Evolutionary conservation across 2,797 vertebrate species (phyloP).

Genomic region (Arnoldichthys spilopterus): DNA sequence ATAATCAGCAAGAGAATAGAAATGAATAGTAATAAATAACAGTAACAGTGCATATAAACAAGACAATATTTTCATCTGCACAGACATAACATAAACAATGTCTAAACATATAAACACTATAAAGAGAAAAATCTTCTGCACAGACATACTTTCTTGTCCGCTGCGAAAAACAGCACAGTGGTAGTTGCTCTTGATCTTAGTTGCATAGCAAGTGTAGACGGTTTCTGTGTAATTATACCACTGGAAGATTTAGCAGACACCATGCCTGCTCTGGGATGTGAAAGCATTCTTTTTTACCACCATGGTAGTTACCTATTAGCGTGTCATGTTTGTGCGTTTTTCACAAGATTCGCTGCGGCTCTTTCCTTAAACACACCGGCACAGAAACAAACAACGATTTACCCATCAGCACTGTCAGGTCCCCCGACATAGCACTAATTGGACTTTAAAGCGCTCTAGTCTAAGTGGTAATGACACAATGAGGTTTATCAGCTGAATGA

Average conservation of each 20-base stretch:
- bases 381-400: constrained; percentile 32
- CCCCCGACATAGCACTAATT: constrained; percentile 20
- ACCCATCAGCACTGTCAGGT: constrained; percentile 20
- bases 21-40: no score
- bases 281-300: neutral
- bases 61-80: no score
- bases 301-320: constrained; percentile 29
- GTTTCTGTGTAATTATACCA: constrained; percentile 1
- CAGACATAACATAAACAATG: no score
- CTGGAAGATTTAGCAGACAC: neutral
- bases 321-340: constrained; percentile 28
- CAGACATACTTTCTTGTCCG: neutral
- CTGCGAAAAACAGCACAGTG: neutral
- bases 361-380: constrained; percentile 15
- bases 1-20: no score
- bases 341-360: constrained; percentile 24
- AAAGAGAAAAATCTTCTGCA: no score
- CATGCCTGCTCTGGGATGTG: neutral
- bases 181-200: neutral
- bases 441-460: constrained; percentile 38
- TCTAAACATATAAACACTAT: no score
- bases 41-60: no score
- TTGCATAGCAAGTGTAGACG: neutral
- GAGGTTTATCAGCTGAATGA: constrained; percentile 33
- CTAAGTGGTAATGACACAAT: constrained; percentile 37